phyloP scores from a whole-genome alignment of 2,797 vertebrate species.

The Macropus fuliginosus region DNA sequence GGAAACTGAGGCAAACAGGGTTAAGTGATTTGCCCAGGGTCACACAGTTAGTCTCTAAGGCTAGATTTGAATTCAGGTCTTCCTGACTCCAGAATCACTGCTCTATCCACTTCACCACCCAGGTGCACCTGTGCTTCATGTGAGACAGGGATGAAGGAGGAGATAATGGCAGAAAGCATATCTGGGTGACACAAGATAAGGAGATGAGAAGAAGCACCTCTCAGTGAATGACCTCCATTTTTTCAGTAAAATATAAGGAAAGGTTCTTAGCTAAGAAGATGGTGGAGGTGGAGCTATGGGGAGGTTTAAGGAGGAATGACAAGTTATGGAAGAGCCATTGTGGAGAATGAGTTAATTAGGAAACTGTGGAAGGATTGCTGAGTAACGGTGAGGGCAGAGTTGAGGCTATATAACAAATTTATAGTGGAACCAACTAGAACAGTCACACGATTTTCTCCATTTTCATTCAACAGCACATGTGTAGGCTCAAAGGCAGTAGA shows the following conservation, averaged over 20 bases:
- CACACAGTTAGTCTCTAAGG: neutral
- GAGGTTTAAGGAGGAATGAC: neutral
- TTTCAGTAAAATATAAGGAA: neutral
- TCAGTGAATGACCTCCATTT: neutral
- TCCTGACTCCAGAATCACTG: neutral
- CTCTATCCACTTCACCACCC: neutral
- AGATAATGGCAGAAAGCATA: no score
- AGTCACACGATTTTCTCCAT: neutral
- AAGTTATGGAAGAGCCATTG: neutral
- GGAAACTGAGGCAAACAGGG: neutral
- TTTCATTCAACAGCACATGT: neutral
- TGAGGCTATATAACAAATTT: neutral
- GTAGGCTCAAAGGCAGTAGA: neutral
- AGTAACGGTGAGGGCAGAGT: neutral
- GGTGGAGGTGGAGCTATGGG: neutral
- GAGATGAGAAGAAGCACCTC: no score
- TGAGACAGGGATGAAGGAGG: no score
- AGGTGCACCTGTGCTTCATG: no score
- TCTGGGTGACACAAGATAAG: neutral
- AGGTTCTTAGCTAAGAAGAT: neutral
- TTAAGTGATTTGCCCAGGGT: neutral
- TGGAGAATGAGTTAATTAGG: neutral
- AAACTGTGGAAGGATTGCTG: neutral
- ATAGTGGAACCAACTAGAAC: neutral
- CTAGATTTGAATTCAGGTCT: neutral